Conservation (phyloP, 2,113 vertebrate species). For the Caloenas nicobarica region DNA sequence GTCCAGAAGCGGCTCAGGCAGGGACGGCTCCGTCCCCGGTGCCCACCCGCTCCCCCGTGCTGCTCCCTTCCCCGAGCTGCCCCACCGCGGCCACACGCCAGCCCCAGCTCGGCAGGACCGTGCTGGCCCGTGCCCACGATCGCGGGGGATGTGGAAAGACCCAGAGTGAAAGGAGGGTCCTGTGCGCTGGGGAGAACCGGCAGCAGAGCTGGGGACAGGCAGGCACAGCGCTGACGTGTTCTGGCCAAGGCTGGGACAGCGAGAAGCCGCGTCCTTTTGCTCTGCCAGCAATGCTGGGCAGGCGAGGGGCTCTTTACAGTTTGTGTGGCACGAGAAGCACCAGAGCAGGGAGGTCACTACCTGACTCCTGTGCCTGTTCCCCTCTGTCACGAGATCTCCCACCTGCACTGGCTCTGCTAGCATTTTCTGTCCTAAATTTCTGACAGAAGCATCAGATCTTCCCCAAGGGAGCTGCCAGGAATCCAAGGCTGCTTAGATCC, state of each 20-base stretch:
- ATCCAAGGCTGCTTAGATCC: fast-evolving
- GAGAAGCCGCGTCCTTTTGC: neutral
- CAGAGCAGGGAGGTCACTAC: neutral
- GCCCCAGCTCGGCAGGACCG: fast-evolving
- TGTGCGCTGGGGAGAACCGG: neutral
- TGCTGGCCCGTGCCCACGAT: fast-evolving
- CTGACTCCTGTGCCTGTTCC: fast-evolving
- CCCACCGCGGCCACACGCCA: fast-evolving
- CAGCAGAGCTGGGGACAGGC: neutral
- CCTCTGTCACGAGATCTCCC: neutral
- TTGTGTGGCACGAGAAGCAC: too few relatives aligned
- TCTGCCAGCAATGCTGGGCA: fast-evolving
- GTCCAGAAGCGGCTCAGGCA: fast-evolving
- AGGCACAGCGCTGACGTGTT: neutral
- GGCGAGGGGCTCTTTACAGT: fast-evolving
- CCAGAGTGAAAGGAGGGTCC: neutral
- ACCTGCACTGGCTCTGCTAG: neutral
- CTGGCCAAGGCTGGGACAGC: neutral
- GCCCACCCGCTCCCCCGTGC: neutral
- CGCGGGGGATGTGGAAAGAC: fast-evolving
- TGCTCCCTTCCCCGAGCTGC: neutral
- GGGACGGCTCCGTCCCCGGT: fast-evolving
- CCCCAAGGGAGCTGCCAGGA: neutral
- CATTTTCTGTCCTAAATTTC: neutral
- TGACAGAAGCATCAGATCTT: neutral